These are phyloP conservation scores for Leptobrachium leishanense DNA, from an alignment of 2,113 vertebrate genomes.

Conservation along the genomic window DNA sequence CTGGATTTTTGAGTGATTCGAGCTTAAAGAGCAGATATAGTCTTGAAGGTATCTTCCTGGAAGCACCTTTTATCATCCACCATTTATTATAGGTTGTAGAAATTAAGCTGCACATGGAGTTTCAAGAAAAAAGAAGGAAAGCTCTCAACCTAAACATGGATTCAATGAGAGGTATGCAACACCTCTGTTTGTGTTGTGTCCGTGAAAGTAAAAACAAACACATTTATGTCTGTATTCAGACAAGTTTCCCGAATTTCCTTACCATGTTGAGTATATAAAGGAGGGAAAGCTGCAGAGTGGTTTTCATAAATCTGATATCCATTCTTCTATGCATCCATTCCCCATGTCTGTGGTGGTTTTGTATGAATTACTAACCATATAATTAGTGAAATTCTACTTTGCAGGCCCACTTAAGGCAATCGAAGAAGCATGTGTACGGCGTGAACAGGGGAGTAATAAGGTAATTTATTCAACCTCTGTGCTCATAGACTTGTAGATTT, in stretches of 20 bases:
- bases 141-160: slow-evolving; percentile 75
- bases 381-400: slow-evolving; percentile 46
- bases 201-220: too few relatives aligned
- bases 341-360: too few relatives aligned
- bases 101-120: slow-evolving; percentile 88
- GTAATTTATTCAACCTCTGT: slow-evolving; percentile 54
- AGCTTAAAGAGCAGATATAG: too few relatives aligned
- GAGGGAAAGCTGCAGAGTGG: too few relatives aligned
- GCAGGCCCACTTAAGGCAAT: slow-evolving; percentile 65
- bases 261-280: too few relatives aligned
- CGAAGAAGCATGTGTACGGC: slow-evolving; percentile 58
- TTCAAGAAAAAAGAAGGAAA: slow-evolving; percentile 84
- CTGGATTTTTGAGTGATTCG: too few relatives aligned
- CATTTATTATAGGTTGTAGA: slow-evolving; percentile 79
- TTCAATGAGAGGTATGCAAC: slow-evolving; percentile 71
- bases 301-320: neutral
- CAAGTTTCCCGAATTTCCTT: too few relatives aligned
- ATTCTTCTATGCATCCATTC: too few relatives aligned
- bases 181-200: neutral
- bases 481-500: neutral
- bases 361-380: neutral
- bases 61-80: neutral
- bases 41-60: neutral
- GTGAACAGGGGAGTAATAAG: slow-evolving; percentile 65
- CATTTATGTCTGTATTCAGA: too few relatives aligned